phyloP scores from a whole-genome alignment of 1,140 invertebrate species.

The Samia ricini region DNA sequence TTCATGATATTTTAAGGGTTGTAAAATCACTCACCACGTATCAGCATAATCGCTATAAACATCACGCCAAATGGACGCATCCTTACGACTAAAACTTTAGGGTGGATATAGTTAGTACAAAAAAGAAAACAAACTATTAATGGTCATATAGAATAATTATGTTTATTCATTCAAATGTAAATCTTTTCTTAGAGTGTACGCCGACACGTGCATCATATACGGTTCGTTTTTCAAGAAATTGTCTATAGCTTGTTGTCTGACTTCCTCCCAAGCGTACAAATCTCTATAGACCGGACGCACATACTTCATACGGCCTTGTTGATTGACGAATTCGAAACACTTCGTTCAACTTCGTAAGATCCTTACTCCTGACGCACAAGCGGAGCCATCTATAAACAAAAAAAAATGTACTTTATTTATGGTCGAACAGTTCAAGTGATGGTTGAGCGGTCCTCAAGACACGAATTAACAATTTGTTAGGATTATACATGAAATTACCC shows the following conservation, averaged over 20 bases:
- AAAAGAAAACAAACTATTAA: neutral
- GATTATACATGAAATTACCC: too few relatives aligned
- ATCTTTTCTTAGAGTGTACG: constrained; percentile 86
- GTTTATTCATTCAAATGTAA: constrained; percentile 70
- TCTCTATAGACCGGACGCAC: constrained; percentile 92
- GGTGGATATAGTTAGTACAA: too few relatives aligned
- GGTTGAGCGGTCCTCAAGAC: too few relatives aligned
- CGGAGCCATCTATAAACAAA: constrained; percentile 87
- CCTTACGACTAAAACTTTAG: too few relatives aligned
- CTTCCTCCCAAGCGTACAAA: constrained; percentile 88
- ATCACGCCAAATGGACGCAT: too few relatives aligned
- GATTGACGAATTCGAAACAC: constrained; percentile 88
- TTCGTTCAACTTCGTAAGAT: constrained; percentile 81
- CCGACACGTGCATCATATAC: constrained; percentile 91
- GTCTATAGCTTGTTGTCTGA: constrained; percentile 82
- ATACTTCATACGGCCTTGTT: constrained; percentile 94
- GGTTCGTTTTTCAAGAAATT: constrained; percentile 85
- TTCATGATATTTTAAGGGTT: too few relatives aligned
- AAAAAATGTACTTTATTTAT: too few relatives aligned
- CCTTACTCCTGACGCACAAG: constrained; percentile 85
- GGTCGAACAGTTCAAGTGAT: too few relatives aligned
- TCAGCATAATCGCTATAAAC: too few relatives aligned
- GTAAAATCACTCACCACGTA: too few relatives aligned
- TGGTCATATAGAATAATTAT: neutral
- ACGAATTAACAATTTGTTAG: too few relatives aligned